phyloP scores from a whole-genome alignment of 30 jellyfish, hydroid and myxozoan genomes.

The Turritopsis dohrnii region DNA sequence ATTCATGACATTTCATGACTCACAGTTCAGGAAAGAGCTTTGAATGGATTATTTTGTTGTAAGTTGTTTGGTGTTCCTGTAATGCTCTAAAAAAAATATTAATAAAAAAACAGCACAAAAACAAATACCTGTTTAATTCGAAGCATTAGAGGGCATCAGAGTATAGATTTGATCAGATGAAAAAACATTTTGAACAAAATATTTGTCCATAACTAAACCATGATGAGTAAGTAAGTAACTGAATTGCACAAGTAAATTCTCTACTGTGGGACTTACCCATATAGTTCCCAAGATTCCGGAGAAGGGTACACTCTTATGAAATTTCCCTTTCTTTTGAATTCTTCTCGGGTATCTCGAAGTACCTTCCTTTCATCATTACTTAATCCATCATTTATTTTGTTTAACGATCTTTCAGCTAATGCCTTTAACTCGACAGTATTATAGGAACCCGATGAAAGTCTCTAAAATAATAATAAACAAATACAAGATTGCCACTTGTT shows the following conservation, averaged over 20 bases:
- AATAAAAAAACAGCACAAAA: too few species aligned
- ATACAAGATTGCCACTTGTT: not conserved
- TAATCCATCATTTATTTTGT: conserved; percentile 43
- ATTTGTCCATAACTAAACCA: too few species aligned
- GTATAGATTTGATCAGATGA: too few species aligned
- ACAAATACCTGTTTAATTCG: too few species aligned
- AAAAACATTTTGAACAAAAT: too few species aligned
- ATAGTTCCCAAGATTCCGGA: conserved; percentile 89
- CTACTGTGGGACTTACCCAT: conserved; percentile 46
- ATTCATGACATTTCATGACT: conserved; percentile 16
- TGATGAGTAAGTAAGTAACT: too few species aligned
- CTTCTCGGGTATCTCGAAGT: conserved; percentile 74
- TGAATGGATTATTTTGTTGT: conserved; percentile 57
- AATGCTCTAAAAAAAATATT: conserved; percentile 36
- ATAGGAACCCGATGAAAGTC: conserved; percentile 41
- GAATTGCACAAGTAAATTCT: too few species aligned
- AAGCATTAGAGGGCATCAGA: too few species aligned
- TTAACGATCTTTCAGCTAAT: not conserved
- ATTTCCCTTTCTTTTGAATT: conserved; percentile 67
- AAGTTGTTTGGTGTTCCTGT: conserved; percentile 72
- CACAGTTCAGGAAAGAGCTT: conserved; percentile 84
- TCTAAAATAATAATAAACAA: conserved; percentile 19
- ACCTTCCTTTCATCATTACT: conserved; percentile 64
- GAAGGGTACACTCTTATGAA: conserved; percentile 83
- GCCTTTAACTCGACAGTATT: conserved; percentile 39